Evolutionary conservation across 92 coral and sea anemone species (phyloP), one percentile per base, ranked within the genome.

Genomic region (Zoanthus solanderi): DNA sequence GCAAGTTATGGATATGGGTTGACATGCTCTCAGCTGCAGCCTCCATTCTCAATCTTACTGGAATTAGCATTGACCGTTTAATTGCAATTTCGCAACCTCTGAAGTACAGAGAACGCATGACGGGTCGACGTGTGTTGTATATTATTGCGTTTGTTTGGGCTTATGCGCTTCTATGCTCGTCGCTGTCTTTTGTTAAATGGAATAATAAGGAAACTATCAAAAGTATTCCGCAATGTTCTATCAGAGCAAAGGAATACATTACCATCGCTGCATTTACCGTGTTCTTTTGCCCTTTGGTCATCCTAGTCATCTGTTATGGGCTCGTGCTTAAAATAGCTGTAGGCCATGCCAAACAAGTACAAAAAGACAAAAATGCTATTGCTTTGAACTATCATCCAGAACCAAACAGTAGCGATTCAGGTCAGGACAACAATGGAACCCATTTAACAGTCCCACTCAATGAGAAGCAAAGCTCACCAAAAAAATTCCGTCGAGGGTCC

Each of bases 1-100:
- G 99, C 46, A 95, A 91, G 85, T 90, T 89, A 61, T 97, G 99
- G 99, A 97, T 97, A 2, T 95, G 96, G 97, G 88, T 95, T 34
- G 99, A 97, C 57, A 95, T 93, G 93, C 68, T 97, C 1, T 94
- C 96, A 61, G 78, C 97, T 48, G 98, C 98, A 2, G 99, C 98
- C 0, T 97, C 99, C 12, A 97, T 97, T 30, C 92, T 97, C 16
- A 95, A 96, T 76, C 92, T 97, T 15, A 92, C 96, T 9, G 97
- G 92, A 0, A 97, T 97, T 83, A 93, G 97, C 46, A 83, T 97
- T 28, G 99, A 97, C 50, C 93, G 99, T 3, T 93, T 97, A 58
- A 87, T 97, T 1, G 99, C 98, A 52, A 92, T 97, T 18, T 89
- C 92, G 50, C 89, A 94, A 80, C 99, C 99, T 47, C 90, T 97